Conservation (phyloP, 1,140 invertebrate species). For the Euura lappo region DNA sequence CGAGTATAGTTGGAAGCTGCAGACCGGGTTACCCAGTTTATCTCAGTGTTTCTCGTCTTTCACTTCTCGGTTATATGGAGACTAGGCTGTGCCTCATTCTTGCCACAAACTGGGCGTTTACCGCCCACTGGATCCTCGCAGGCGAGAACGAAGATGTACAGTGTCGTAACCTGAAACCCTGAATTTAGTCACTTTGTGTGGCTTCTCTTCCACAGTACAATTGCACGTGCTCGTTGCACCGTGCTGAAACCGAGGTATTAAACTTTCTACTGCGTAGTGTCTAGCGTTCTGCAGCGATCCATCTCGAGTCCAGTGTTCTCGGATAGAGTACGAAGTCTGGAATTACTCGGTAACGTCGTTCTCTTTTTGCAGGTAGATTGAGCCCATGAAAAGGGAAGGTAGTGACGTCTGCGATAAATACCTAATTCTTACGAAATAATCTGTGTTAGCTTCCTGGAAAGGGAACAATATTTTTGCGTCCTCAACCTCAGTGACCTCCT, state of each 20-base stretch:
- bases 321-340: too few relatives aligned
- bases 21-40: constrained; percentile 4
- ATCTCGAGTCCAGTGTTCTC: too few relatives aligned
- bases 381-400: too few relatives aligned
- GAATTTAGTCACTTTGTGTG: not conserved
- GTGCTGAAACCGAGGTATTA: not conserved
- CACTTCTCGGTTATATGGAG: not conserved
- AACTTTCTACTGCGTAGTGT: too few relatives aligned
- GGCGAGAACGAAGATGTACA: constrained; percentile 2
- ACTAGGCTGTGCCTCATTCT: not conserved
- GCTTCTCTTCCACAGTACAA: not conserved
- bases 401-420: too few relatives aligned
- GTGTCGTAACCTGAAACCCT: not conserved
- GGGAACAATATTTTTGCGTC: not conserved
- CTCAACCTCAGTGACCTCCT: constrained; percentile 6
- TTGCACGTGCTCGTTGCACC: not conserved
- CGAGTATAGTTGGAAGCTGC: too few relatives aligned
- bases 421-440: too few relatives aligned
- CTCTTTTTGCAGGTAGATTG: too few relatives aligned
- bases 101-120: not conserved
- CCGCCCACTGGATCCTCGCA: not conserved
- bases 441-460: not conserved
- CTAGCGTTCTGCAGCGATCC: too few relatives aligned
- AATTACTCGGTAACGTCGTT: too few relatives aligned
- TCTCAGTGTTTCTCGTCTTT: not conserved